A percentile compares a stretch with the other conserved stretches of the same genome.
Evolutionary conservation across 2,113 vertebrate species (phyloP).

Genomic region (Phylloscopus trochilus): DNA sequence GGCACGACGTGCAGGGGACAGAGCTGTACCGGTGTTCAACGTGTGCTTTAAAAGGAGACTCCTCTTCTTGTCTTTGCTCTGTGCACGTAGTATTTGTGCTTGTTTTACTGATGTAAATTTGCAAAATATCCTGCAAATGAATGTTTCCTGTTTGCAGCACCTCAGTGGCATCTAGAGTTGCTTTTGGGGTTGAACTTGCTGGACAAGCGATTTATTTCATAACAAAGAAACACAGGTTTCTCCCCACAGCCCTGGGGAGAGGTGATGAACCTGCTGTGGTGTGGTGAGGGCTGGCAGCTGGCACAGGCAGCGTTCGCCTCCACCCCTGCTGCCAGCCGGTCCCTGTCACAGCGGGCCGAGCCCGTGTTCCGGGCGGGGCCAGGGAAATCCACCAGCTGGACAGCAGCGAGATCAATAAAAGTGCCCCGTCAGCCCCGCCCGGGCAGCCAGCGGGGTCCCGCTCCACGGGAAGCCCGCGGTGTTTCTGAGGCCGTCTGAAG

Average conservation of each 20-base stretch:
- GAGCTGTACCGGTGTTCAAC: not conserved
- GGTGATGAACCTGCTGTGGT: accelerated
- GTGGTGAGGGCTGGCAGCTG: accelerated
- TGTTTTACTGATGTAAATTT: not conserved
- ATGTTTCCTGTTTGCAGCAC: not conserved
- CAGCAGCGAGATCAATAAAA: accelerated
- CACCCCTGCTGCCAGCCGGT: accelerated
- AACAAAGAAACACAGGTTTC: accelerated
- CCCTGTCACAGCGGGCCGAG: not conserved
- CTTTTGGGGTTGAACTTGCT: not conserved
- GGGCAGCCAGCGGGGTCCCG: not conserved
- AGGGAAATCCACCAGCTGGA: accelerated
- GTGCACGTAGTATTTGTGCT: not conserved
- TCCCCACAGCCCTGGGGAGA: not conserved
- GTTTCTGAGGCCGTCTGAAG: not conserved
- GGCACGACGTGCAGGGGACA: not conserved
- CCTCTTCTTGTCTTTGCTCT: not conserved
- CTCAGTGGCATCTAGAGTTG: not conserved
- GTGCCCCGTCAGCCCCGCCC: accelerated
- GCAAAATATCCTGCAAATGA: not conserved
- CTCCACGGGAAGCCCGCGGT: not conserved
- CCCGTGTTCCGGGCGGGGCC: accelerated
- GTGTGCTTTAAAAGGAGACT: not conserved
- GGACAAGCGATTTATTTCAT: accelerated
- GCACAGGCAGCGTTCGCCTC: not conserved